Evolutionary conservation across 1,140 invertebrate species (phyloP).

Genomic region (Stegodyphus dumicola): DNA sequence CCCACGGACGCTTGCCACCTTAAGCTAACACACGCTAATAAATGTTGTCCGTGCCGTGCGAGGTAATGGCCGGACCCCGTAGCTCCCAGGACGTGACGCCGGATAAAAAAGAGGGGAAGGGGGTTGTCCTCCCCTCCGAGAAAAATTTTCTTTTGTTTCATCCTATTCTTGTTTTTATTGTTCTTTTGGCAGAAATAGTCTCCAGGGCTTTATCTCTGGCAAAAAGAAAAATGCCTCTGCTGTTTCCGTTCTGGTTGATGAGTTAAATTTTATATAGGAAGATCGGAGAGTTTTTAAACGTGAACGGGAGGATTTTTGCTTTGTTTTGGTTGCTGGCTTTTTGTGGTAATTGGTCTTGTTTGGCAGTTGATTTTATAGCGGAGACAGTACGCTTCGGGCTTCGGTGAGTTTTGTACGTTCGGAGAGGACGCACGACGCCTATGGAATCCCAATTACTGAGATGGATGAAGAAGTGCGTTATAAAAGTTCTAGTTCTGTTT

Average conservation of each 20-base stretch:
- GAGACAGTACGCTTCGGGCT: neutral
- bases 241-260: conserved; percentile 16
- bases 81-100: conserved; percentile 24
- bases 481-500: too few relatives aligned
- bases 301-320: neutral
- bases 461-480: too few relatives aligned
- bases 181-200: neutral
- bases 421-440: too few relatives aligned
- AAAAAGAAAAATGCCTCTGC: neutral
- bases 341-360: conserved; percentile 55
- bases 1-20: conserved; percentile 50
- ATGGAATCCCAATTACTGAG: too few relatives aligned
- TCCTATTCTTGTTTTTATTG: neutral
- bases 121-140: neutral
- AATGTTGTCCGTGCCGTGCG: conserved; percentile 53
- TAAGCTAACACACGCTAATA: conserved; percentile 60
- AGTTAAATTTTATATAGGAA: conserved; percentile 54
- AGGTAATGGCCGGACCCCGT: conserved; percentile 32
- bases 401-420: too few relatives aligned
- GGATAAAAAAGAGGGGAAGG: conserved; percentile 15
- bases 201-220: neutral
- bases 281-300: conserved; percentile 43
- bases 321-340: conserved; percentile 16
- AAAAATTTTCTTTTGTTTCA: neutral
- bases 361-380: conserved; percentile 41